Evolutionary conservation across 2,888 invertebrate genomes (phyloP), one percentile per base, ranked within the genome.

Genomic region (Hecatera dysodea): DNA sequence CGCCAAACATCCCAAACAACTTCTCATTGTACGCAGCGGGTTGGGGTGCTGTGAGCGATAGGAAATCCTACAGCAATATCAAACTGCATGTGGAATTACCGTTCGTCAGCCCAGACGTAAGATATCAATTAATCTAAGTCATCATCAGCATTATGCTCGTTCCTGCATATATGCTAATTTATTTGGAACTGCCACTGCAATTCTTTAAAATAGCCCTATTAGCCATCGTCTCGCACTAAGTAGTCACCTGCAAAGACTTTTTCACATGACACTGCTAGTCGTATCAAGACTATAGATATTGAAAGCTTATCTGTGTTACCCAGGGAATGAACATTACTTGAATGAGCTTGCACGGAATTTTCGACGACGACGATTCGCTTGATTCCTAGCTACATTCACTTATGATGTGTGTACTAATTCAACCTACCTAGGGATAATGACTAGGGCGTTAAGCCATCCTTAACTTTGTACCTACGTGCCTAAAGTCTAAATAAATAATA

Each of bases 71-170:
- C 24, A 93, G 91, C 75, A 72, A 86, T 12, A 48, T 90, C 7
- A 93, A 93, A 72, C 81, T 89, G 15, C 89, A 91, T 52, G 88
- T 92, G 0, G 82, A 81, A 0, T 46, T 93, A 46, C 90, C 91
- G 0, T 89, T 74, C 33, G 27, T 72, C n/a, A 15, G 2, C 12
- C 7, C 33, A 2, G 59, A 67, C 0, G 73, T 73, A 73, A 73
- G 73, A 55, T 7, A 17, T 27, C 17, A 36, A n/a, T 27, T 4
- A 17, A 12, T 9, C 22, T 24, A 42, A 17, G 36, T 24, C 22
- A 39, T 22, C 36, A 56, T 56, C 22, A 29, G 0, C 29, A 29
- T 53, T 4, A 27, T 27, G 5, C 22, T 48, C 12, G 1, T 15
- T 29, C 29, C 19, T 53, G 29, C 53, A 9, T 8, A n/a, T 11